Conservation (phyloP, 2,888 invertebrate species). For the Schizotus pectinicornis region DNA sequence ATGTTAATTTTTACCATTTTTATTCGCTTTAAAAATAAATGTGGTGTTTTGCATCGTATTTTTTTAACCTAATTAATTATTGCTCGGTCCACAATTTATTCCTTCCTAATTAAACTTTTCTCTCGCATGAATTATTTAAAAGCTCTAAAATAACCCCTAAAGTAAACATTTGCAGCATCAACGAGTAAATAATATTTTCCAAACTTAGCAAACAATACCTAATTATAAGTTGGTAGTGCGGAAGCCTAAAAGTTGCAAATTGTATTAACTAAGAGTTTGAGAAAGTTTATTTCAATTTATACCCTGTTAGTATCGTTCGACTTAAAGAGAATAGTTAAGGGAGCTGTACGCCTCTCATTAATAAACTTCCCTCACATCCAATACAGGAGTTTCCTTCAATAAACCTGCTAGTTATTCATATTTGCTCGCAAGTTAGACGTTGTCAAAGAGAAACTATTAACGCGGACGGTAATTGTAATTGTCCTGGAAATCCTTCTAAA, state of each 20-base stretch:
- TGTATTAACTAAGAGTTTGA: slow-evolving; percentile 23
- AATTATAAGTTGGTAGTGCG: slow-evolving; percentile 18
- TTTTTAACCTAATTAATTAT: too few relatives aligned
- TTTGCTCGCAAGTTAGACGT: slow-evolving; percentile 11
- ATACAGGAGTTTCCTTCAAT: slow-evolving; percentile 15
- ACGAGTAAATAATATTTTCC: not conserved
- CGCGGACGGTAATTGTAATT: too few relatives aligned
- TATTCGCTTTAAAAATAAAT: too few relatives aligned
- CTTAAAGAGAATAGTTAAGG: slow-evolving; percentile 29
- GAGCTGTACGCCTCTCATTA: slow-evolving; percentile 22
- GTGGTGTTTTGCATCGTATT: too few relatives aligned
- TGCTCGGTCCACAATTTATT: too few relatives aligned
- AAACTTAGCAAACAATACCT: slow-evolving; percentile 21
- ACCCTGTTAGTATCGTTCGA: slow-evolving; percentile 19
- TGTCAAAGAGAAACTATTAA: not conserved
- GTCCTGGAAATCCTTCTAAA: too few relatives aligned
- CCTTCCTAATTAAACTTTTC: too few relatives aligned
- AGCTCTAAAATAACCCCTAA: too few relatives aligned
- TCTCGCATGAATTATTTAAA: too few relatives aligned
- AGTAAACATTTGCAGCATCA: too few relatives aligned
- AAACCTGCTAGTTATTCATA: slow-evolving; percentile 18
- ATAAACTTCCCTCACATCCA: slow-evolving; percentile 13
- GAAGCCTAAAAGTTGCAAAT: slow-evolving; percentile 11
- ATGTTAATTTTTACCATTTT: too few relatives aligned
- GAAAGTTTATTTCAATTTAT: slow-evolving; percentile 28